Percentiles rank a stretch among this genome's conserved stretches.
Evolutionary conservation across 2,888 invertebrate species (phyloP).

Genomic region (Brachyopa scutellaris): DNA sequence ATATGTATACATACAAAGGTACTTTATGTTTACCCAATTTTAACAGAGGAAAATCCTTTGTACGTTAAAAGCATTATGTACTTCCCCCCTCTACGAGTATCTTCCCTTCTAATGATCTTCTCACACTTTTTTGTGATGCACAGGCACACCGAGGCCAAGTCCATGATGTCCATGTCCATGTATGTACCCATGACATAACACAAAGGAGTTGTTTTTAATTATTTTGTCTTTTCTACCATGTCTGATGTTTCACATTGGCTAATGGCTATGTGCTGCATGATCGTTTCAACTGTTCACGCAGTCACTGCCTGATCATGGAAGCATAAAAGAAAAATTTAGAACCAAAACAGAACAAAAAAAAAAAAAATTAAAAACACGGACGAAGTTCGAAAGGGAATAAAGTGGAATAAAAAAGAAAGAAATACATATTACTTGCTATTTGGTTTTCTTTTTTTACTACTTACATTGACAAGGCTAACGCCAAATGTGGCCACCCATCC

Average conservation of each 20-base stretch:
- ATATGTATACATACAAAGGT: no score
- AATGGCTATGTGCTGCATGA: constrained; percentile 29
- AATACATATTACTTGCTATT: no score
- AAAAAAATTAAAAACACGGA: neutral
- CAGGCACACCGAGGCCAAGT: neutral
- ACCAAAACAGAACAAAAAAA: constrained; percentile 45
- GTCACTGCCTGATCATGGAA: constrained; percentile 54
- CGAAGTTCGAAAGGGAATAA: neutral
- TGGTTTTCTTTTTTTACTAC: constrained; percentile 79
- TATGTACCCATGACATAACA: neutral
- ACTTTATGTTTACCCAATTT: no score
- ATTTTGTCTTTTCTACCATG: constrained; percentile 2
- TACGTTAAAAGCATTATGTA: neutral
- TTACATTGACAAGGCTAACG: constrained; percentile 92
- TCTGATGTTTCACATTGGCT: neutral
- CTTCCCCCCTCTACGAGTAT: neutral
- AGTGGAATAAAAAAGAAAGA: constrained; percentile 3
- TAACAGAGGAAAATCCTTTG: constrained; percentile 39
- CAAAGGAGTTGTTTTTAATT: constrained; percentile 7
- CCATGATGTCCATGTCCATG: no score
- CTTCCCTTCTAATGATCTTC: neutral
- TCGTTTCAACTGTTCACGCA: constrained; percentile 61
- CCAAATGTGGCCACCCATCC: constrained; percentile 94
- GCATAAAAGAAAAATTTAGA: constrained; percentile 8
- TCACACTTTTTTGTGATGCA: neutral